Percentiles rank a stretch among this genome's conserved stretches.
These are phyloP conservation scores for Petrosia ficiformis DNA, from an alignment of 37 sponge, comb jelly and placozoan species.

Conservation along the genomic window DNA sequence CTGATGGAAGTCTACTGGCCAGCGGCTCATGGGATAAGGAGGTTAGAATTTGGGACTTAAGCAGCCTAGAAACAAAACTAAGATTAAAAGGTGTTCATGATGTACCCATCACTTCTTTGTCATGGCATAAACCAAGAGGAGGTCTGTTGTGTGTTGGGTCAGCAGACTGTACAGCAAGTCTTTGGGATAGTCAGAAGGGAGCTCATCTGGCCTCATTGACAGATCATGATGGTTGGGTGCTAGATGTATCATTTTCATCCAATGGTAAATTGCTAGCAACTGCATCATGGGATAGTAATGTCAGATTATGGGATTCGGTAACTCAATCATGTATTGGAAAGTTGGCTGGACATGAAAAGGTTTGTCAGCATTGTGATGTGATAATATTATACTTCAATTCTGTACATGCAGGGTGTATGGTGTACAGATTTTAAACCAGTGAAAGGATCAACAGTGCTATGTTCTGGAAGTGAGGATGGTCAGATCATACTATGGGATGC, in stretches of 20 bases:
- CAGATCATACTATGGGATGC: slow-evolving; percentile 78
- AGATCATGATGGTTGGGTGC: slow-evolving; percentile 80
- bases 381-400: background rate
- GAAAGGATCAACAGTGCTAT: slow-evolving; percentile 39
- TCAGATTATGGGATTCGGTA: slow-evolving; percentile 80
- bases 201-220: slow-evolving; percentile 26
- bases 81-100: slow-evolving; percentile 60
- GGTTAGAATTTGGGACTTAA: slow-evolving; percentile 71
- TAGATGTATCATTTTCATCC: slow-evolving; percentile 53
- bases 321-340: slow-evolving; percentile 51
- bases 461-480: slow-evolving; percentile 67
- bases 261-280: slow-evolving; percentile 68
- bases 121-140: slow-evolving; percentile 65
- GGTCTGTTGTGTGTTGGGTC: slow-evolving; percentile 67
- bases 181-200: slow-evolving; percentile 73
- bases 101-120: slow-evolving; percentile 62
- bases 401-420: slow-evolving; percentile 67
- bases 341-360: slow-evolving; percentile 50
- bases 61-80: slow-evolving; percentile 39
- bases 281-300: slow-evolving; percentile 83
- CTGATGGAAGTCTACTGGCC: slow-evolving; percentile 65
- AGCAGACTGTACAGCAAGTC: slow-evolving; percentile 64
- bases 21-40: slow-evolving; percentile 86
- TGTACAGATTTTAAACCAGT: slow-evolving; percentile 75
- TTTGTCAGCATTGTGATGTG: background rate